A percentile compares a stretch with the other conserved stretches of the same genome.
Evolutionary conservation across 1,140 invertebrate genomes (phyloP).

Genomic region (Dinothrombium tinctorium): DNA sequence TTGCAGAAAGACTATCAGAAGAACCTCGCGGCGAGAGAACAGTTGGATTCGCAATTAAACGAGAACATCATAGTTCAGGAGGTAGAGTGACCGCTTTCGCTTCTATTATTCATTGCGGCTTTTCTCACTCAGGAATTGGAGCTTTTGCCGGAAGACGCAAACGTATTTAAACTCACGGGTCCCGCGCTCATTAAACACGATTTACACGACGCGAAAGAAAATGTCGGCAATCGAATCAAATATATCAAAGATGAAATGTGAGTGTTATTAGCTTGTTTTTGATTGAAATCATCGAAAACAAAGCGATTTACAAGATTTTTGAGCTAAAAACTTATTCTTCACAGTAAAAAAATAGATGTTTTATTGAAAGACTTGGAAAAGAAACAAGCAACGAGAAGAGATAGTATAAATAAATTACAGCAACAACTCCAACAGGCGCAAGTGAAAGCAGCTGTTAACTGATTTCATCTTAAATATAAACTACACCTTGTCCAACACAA

Average conservation of each 20-base stretch:
- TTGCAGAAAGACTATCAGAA: conserved; percentile 10
- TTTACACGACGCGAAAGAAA: conserved; percentile 66
- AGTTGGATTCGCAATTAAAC: conserved; percentile 66
- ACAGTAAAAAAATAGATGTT: too few species aligned
- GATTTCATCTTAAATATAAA: too few species aligned
- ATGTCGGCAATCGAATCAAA: conserved; percentile 83
- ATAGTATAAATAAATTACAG: too few species aligned
- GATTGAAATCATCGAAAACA: too few species aligned
- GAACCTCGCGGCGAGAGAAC: conserved; percentile 29
- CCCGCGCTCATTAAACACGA: conserved; percentile 86
- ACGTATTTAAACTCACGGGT: conserved; percentile 82
- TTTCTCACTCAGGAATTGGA: conserved; percentile 41
- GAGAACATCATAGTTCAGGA: conserved; percentile 73
- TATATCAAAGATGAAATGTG: conserved; percentile 73
- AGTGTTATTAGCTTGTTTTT: too few species aligned
- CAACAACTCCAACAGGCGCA: too few species aligned
- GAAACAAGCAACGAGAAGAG: too few species aligned
- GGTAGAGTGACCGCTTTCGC: conserved; percentile 18
- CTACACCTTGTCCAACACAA: too few species aligned
- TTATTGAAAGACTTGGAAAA: too few species aligned
- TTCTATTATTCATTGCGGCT: neutral
- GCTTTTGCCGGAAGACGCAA: conserved; percentile 49
- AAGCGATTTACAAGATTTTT: too few species aligned
- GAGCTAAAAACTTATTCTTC: too few species aligned
- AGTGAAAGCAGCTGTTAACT: too few species aligned